A percentile compares a stretch with the other conserved stretches of the same genome.
These are phyloP conservation scores for Malurus cyaneus DNA, from an alignment of 2,113 vertebrate species.

Conservation along the genomic window DNA sequence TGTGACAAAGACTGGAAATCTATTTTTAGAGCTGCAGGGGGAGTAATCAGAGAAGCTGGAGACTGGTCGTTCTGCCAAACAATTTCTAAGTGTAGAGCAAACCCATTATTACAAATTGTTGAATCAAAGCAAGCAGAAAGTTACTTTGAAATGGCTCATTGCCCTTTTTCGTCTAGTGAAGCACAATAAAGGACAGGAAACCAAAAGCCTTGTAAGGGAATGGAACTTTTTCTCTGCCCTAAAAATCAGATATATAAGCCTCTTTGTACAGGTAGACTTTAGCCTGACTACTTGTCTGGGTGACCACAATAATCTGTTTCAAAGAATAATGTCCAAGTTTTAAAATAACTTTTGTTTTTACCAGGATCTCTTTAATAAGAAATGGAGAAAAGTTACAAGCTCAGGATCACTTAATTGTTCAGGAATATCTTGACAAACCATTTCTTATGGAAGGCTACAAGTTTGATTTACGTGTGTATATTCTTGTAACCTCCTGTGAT, in stretches of 20 bases:
- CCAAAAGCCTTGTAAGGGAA: background rate
- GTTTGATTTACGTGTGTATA: constrained; percentile 97
- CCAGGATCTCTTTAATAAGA: constrained; percentile 95
- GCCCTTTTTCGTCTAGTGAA: background rate
- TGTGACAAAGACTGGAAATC: background rate
- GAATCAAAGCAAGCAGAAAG: constrained; percentile 31
- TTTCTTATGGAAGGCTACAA: constrained; percentile 99
- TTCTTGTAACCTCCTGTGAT: constrained; percentile 96
- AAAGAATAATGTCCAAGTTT: background rate
- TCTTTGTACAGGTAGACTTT: background rate
- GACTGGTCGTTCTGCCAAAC: background rate
- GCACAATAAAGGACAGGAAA: background rate
- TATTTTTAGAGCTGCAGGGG: constrained; percentile 1
- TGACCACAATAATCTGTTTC: background rate
- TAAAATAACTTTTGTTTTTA: constrained; percentile 37
- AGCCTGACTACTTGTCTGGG: background rate
- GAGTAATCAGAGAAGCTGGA: background rate
- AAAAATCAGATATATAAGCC: background rate
- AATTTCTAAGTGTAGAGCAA: constrained; percentile 9
- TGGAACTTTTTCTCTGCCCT: background rate
- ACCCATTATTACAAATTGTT: background rate
- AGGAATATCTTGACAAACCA: constrained; percentile 98
- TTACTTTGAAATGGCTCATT: constrained; percentile 12
- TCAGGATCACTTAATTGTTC: constrained; percentile 97
- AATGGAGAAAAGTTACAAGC: constrained; percentile 95